A percentile compares a stretch with the other conserved stretches of the same genome.
Conservation (phyloP, 2,797 vertebrate genomes). For the Trematocara caparti region DNA sequence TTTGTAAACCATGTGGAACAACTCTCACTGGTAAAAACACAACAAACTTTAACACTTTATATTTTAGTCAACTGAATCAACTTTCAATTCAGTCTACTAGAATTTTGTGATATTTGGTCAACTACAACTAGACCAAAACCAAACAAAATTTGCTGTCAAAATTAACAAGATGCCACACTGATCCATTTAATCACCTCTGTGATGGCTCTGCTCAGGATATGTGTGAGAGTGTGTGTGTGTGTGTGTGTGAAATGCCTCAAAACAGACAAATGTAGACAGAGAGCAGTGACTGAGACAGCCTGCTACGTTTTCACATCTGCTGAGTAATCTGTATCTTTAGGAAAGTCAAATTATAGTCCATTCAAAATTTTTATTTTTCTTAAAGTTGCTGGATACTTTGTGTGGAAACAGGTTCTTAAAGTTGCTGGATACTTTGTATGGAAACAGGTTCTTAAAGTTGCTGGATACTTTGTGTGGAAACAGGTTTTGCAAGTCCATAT, state of each 20-base stretch:
- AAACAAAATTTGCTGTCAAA: background rate
- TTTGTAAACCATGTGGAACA: background rate
- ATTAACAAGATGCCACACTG: background rate
- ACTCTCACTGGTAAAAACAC: background rate
- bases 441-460: background rate
- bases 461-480: background rate
- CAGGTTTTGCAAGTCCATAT: background rate
- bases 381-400: background rate
- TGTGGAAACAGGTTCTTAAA: background rate
- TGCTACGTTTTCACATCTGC: background rate
- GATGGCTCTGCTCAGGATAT: background rate
- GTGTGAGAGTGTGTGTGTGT: background rate
- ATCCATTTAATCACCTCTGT: background rate
- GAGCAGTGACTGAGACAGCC: background rate
- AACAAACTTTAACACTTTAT: background rate
- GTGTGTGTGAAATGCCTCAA: background rate
- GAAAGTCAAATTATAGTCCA: background rate
- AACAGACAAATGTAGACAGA: background rate
- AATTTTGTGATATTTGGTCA: background rate
- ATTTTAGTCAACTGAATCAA: background rate
- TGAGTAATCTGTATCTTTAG: background rate
- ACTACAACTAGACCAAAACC: background rate
- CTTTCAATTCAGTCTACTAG: background rate
- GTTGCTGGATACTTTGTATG: background rate
- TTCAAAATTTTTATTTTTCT: background rate